A percentile compares a stretch with the other conserved stretches of the same genome.
Conservation (phyloP, 2,888 invertebrate genomes). For the Plebejus melissa region DNA sequence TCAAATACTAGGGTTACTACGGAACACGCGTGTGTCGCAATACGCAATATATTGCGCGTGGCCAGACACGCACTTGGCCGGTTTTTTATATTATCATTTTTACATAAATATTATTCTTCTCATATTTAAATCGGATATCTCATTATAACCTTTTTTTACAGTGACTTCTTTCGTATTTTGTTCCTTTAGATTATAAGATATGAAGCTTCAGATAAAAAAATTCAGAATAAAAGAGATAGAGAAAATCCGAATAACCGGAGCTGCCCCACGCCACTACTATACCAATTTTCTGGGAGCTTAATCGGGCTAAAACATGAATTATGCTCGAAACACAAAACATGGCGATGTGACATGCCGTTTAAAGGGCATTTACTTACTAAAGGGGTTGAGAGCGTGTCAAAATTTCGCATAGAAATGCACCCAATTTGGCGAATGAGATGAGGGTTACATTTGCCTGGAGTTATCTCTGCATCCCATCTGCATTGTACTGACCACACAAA, state of each 20-base stretch:
- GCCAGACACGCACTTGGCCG: too few species aligned
- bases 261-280: not conserved
- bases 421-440: slow-evolving; percentile 71
- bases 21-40: too few species aligned
- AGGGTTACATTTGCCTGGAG: slow-evolving; percentile 71
- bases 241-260: not conserved
- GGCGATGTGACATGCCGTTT: slow-evolving; percentile 36
- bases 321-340: slow-evolving; percentile 30
- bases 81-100: too few species aligned
- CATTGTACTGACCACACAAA: slow-evolving; percentile 57
- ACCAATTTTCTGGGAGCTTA: not conserved
- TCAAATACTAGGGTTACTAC: too few species aligned
- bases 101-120: too few species aligned
- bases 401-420: slow-evolving; percentile 70
- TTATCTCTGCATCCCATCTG: slow-evolving; percentile 67
- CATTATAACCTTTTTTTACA: too few species aligned
- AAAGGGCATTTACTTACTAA: slow-evolving; percentile 40
- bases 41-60: too few species aligned
- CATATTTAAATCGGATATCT: too few species aligned
- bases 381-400: slow-evolving; percentile 54
- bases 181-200: too few species aligned
- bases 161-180: too few species aligned
- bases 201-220: too few species aligned
- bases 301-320: slow-evolving; percentile 6
- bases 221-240: too few species aligned